Base-by-base conservation (phyloP, 2,113 vertebrate genomes). In the Melanocharis versteri region DNA sequence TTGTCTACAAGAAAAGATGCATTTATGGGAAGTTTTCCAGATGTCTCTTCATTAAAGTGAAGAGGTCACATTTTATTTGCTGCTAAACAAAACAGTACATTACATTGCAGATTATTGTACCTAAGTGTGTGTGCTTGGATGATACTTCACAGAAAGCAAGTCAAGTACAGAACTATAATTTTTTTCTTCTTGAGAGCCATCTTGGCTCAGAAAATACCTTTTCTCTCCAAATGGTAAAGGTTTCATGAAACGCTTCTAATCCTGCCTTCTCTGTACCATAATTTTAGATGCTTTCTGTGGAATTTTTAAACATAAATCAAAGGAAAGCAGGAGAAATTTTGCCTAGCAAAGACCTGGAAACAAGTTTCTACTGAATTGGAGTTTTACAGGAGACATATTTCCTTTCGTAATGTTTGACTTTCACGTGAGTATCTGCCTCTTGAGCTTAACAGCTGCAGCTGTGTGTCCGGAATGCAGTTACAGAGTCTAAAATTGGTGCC, bases 1-100 rank as follows among this genome's bases (percentile, higher is more conserved):
- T 97, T 94, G 33, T 85, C 83, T 87, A 62, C 15, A 87, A 81
- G 68, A 83, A 83, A 96, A 93, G 53, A 79, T 88, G 68, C 82
- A 80, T 72, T 87, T 94, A 39, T 94, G 92, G 91, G 89, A 96
- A 90, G 31, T 68, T 97, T 96, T 98, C 90, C 92, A 97, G 91
- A 87, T 88, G 71, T 70, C 89, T 93, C 95, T 95, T 96, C 93
- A 97, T 93, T 96, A 96, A 96, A 96, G 79, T 75, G 89, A 80
- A 91, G 58, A 83, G 90, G 73, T 94, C 92, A 84, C 69, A 83
- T 96, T 97, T 96, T 95, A 91, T 94, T 88, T 91, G 60, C 80
- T 93, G 95, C 79, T 96, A 92, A 94, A 92, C 95, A 96, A 96
- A 97, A 95, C 42, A 96, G 81, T 90, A 24, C 86, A 65, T 94